A percentile compares a stretch with the other conserved stretches of the same genome.
phyloP scores from a whole-genome alignment of 1,140 invertebrate genomes.

The Drosophila trapezifrons region DNA sequence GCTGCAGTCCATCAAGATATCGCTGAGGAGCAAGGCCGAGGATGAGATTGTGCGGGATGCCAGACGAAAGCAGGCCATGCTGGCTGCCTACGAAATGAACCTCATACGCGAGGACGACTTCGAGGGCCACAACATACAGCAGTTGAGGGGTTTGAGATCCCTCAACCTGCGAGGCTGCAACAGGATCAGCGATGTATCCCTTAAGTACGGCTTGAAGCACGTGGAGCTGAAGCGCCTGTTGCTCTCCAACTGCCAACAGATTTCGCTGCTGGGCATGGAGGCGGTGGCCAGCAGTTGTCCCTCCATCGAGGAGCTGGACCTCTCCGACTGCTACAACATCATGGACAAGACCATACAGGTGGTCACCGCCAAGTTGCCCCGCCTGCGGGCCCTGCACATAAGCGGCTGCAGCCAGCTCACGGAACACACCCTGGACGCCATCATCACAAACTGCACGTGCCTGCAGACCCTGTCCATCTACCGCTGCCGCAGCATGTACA shows the following conservation, averaged over 20 bases:
- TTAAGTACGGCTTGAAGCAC: constrained; percentile 88
- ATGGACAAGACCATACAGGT: constrained; percentile 87
- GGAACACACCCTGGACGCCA: constrained; percentile 86
- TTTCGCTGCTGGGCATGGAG: constrained; percentile 87
- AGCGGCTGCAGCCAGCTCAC: constrained; percentile 89
- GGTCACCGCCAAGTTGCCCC: constrained; percentile 86
- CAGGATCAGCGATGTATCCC: constrained; percentile 89
- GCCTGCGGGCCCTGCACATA: constrained; percentile 87
- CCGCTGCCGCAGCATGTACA: constrained; percentile 79
- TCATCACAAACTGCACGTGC: constrained; percentile 86
- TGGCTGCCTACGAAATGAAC: constrained; percentile 86
- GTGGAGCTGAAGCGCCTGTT: constrained; percentile 85
- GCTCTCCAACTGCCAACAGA: constrained; percentile 88
- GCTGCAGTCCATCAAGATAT: constrained; percentile 85
- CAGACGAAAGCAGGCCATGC: constrained; percentile 86
- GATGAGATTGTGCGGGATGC: constrained; percentile 88
- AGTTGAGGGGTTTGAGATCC: constrained; percentile 86
- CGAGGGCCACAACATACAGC: constrained; percentile 86
- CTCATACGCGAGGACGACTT: constrained; percentile 84
- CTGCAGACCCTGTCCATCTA: constrained; percentile 75
- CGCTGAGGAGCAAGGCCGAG: constrained; percentile 87
- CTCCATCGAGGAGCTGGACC: constrained; percentile 88
- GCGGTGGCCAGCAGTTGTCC: constrained; percentile 87
- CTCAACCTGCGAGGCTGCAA: constrained; percentile 88
- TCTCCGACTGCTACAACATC: constrained; percentile 88